Base-by-base conservation (phyloP, 2,888 invertebrate species). In the Drosophila mayaguana region DNA sequence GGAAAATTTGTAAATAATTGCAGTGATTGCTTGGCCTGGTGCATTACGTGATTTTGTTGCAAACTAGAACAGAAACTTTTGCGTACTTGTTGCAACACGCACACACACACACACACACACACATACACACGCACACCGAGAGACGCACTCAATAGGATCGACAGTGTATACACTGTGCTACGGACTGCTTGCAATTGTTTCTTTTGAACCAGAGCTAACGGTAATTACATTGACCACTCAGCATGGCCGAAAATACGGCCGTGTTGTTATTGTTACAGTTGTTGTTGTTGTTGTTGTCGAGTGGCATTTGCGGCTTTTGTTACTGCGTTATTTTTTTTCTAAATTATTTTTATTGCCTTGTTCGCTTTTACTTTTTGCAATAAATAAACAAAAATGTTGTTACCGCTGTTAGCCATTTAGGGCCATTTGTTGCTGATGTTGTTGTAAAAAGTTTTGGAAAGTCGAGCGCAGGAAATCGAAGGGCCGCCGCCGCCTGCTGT, bases 301-400 rank as follows among this genome's bases (percentile, higher is more conserved):
- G 62, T 50, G 61, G 60, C 72, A 46, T 36, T 64, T 36, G 54
- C 18, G 32, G 43, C 59, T 46, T 46, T 74, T 67, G 57, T 55
- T 74, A 62, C 56, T 14, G 42, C 36, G 20, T 40, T 25, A n/a
- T 25, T 9, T 45, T 40, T 56, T 32, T 42, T 45, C 5, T 56
- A 53, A 22, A 36, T 38, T 57, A 45, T 45, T 51, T 53, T 59
- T 51, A 20, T 63, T 57, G 48, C 60, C 69, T 16, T 50, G 50
- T 50, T 50, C 77, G 77, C 83, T 83, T 88, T 88, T 83, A 88
- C 83, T 82, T 88, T 88, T 73, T 63, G 81, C 87, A 78, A 72
- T 78, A 83, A 48, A 60, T 59, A 67, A 65, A 59, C 38, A 38
- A 75, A 75, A 72, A 74, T 56, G 54, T 59, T 61, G 42, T 59